Base-by-base conservation (phyloP, 1,140 invertebrate genomes). In the Drosophila setifemur region DNA sequence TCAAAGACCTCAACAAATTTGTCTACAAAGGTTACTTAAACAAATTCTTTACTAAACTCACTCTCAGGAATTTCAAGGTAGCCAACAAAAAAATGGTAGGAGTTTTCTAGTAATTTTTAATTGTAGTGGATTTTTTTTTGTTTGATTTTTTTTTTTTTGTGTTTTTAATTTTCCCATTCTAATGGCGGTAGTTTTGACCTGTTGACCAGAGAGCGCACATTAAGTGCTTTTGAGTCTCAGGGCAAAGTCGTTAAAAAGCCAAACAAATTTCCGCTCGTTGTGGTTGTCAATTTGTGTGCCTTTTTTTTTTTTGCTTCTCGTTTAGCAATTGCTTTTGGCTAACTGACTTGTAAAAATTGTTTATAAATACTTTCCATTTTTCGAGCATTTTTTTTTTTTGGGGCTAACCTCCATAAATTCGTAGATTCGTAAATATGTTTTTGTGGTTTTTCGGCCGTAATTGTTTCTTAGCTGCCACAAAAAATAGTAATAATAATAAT, bases 331-430 rank as follows among this genome's bases (percentile, higher is more conserved):
- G n/a, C 21, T 16, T 8, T 28, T 37, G n/a, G 40, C 33, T 12
- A 33, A 16, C 31, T 23, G n/a, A 28, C 33, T 43, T 21, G 50
- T 53, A 53, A 48, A 44, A 71, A 61, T 47, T 64, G 50, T 49
- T 66, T 45, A 57, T 66, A 57, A 73, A 67, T 49, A 54, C 73
- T 77, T 78, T 78, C 60, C 69, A 73, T 78, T 78, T 63, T 53
- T 18, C 18, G 33, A 37, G 12, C 33, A 37, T 58, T 11, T 14
- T 12, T 26, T 26, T 37, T 3, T 12, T n/a, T 19, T 11, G 2
- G n/a, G n/a, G 11, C 18, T 40, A 23, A 31, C 25, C 55, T 25
- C 35, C 21, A 50, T 35, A 19, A 25, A 57, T 57, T 35, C 21
- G 25, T 28, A 21, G 21, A n/a, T n/a, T 9, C 9, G 40, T 53